phyloP scores from a whole-genome alignment of 2,888 invertebrate species.

The Brachylomia viminalis region DNA sequence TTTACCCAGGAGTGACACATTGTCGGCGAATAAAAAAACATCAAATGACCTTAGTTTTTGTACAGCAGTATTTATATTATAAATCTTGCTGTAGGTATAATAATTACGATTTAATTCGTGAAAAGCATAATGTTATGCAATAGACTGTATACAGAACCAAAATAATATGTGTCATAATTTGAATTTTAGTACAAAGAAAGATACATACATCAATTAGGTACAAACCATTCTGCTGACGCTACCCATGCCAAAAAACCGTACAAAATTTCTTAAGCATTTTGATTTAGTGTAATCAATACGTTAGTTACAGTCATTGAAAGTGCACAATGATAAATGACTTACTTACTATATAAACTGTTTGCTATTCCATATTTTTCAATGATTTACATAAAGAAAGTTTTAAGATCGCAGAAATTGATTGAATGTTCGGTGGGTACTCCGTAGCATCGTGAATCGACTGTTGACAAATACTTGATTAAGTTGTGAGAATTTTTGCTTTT shows the following conservation, averaged over 20 bases:
- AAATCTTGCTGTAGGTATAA: no score
- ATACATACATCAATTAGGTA: background rate
- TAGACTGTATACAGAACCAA: no score
- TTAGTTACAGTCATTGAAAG: constrained; percentile 46
- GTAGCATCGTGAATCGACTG: constrained; percentile 13
- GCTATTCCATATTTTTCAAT: constrained; percentile 44
- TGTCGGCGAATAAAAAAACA: background rate
- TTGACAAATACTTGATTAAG: constrained; percentile 30
- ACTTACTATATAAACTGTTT: constrained; percentile 19
- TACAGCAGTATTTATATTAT: background rate
- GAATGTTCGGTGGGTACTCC: background rate
- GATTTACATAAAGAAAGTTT: constrained; percentile 66
- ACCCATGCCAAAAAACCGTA: background rate
- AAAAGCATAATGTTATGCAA: no score
- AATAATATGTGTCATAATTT: background rate
- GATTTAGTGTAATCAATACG: constrained; percentile 23
- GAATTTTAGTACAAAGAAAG: background rate
- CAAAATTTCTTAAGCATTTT: constrained; percentile 2
- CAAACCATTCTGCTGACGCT: background rate
- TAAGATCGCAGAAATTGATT: constrained; percentile 41
- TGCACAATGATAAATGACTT: constrained; percentile 42
- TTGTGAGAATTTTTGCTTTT: background rate
- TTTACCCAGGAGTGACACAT: no score
- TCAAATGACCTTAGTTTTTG: no score
- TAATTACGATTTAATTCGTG: no score